Evolutionary conservation across 2,888 invertebrate species (phyloP).

Genomic region (Macropis europaea): DNA sequence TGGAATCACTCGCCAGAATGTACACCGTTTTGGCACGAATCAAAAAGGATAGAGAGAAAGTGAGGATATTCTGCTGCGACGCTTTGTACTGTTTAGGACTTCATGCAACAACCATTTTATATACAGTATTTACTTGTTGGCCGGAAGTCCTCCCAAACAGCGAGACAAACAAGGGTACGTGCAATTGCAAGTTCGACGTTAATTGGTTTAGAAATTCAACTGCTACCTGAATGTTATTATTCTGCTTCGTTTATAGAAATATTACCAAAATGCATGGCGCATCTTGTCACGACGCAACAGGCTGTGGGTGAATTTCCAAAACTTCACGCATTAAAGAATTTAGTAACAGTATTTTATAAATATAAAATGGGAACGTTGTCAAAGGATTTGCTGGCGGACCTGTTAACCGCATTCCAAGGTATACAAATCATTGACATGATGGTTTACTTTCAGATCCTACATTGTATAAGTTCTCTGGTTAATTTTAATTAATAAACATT

Average conservation of each 20-base stretch:
- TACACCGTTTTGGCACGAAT: slow-evolving; percentile 68
- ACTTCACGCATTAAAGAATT: slow-evolving; percentile 70
- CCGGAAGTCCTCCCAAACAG: slow-evolving; percentile 79
- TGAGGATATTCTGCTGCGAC: slow-evolving; percentile 79
- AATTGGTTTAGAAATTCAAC: not conserved
- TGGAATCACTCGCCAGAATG: slow-evolving; percentile 67
- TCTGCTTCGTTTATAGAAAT: slow-evolving; percentile 70
- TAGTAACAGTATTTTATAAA: slow-evolving; percentile 76
- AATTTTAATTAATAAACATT: slow-evolving; percentile 25
- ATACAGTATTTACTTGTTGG: slow-evolving; percentile 79
- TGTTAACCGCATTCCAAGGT: slow-evolving; percentile 77
- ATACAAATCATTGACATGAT: slow-evolving; percentile 38
- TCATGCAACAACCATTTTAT: slow-evolving; percentile 75
- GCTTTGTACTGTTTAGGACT: slow-evolving; percentile 79
- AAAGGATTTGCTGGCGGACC: slow-evolving; percentile 69
- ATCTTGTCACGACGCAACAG: slow-evolving; percentile 72
- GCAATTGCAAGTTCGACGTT: not conserved
- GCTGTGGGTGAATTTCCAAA: slow-evolving; percentile 66
- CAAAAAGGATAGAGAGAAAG: slow-evolving; percentile 78
- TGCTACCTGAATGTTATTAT: not conserved
- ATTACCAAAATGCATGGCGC: slow-evolving; percentile 77
- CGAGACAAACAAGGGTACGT: slow-evolving; percentile 61
- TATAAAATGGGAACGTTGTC: slow-evolving; percentile 72
- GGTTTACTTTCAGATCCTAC: not conserved
- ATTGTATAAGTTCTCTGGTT: not conserved